Percentiles rank a stretch among this genome's conserved stretches.
Evolutionary conservation across 2,113 vertebrate genomes (phyloP).

Genomic region (Hyperoodon ampullatus): DNA sequence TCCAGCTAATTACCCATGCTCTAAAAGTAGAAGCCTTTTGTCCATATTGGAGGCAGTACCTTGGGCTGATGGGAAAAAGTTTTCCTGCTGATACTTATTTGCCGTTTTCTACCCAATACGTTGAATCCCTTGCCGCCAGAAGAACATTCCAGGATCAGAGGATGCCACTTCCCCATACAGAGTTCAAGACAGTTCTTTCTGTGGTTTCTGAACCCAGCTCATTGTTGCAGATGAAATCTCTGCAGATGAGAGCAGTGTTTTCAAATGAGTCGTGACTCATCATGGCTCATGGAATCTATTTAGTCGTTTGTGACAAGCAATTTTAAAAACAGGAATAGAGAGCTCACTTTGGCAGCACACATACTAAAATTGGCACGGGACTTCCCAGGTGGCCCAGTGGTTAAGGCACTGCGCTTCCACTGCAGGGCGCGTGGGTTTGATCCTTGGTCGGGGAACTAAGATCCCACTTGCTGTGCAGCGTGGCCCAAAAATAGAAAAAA

Average conservation of each 20-base stretch:
- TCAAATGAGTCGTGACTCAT: background rate
- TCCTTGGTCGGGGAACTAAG: too few relatives aligned
- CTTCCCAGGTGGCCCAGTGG: too few relatives aligned
- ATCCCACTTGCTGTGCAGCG: too few relatives aligned
- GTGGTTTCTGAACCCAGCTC: background rate
- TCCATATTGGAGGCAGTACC: background rate
- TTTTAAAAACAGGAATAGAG: background rate
- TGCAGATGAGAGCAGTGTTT: background rate
- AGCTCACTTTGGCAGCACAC: too few relatives aligned
- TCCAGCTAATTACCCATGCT: background rate
- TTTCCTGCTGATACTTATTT: background rate
- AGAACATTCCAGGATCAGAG: background rate
- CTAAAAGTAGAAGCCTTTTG: background rate
- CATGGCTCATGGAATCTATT: background rate
- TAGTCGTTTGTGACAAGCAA: background rate
- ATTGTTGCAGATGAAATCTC: accelerated
- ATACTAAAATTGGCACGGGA: too few relatives aligned
- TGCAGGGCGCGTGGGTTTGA: too few relatives aligned
- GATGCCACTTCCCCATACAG: background rate
- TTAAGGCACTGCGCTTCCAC: too few relatives aligned
- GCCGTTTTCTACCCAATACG: background rate
- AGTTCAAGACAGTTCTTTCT: background rate
- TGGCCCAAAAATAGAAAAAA: too few relatives aligned
- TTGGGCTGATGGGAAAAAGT: background rate
- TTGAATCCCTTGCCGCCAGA: background rate